Evolutionary conservation across 2,113 vertebrate genomes (phyloP).

Genomic region (Burhinus bistriatus): DNA sequence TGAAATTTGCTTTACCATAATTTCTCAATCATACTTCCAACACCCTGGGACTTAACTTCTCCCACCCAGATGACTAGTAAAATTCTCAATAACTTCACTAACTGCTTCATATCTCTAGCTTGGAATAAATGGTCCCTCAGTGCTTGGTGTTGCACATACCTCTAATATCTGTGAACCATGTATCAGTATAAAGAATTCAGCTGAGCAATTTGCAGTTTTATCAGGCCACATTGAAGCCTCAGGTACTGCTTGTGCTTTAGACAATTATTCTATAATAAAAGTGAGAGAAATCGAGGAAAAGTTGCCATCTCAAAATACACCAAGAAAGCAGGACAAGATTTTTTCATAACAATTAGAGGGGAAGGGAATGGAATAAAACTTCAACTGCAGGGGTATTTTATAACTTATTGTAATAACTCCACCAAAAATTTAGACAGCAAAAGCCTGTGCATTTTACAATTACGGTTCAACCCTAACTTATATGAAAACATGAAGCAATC

Average conservation of each 20-base stretch:
- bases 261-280: neutral
- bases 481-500: neutral
- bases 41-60: neutral
- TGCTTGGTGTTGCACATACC: neutral
- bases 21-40: neutral
- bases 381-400: neutral
- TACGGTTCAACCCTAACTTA: neutral
- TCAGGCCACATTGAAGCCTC: neutral
- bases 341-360: neutral
- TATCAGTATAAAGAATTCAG: neutral
- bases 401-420: neutral
- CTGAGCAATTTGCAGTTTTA: neutral
- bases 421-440: neutral
- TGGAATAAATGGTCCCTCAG: neutral
- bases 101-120: neutral
- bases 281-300: neutral
- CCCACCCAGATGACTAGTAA: neutral
- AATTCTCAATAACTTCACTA: neutral
- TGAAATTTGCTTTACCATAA: neutral
- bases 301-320: neutral
- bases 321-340: neutral
- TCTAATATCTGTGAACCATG: neutral
- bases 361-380: neutral
- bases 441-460: neutral
- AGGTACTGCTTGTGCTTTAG: neutral